Base-by-base conservation (phyloP, 2,113 vertebrate species). In the Neotoma lepida region DNA sequence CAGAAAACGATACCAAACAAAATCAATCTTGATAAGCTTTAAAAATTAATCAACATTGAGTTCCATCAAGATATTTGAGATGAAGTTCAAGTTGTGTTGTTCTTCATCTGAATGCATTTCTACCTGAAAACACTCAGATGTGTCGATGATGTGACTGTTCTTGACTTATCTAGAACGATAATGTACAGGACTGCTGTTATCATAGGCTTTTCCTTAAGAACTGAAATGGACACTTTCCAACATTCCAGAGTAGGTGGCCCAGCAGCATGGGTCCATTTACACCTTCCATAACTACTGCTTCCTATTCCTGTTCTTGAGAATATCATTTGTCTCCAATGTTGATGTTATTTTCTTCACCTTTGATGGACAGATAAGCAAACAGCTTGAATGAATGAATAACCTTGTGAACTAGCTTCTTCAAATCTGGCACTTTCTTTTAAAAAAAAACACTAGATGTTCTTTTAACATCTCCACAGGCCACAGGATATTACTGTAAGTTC, bases 11-110 rank as follows among this genome's bases (percentile, higher is more conserved):
- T 33, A 70, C 35, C 33, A 46, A 93, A 58, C 14, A 87, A 91
- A 96, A 94, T 68, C 82, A 61, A 86, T 90, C 81, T 95, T 95
- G 78, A 39, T 58, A 88, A 93, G 44, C 51, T 96, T 93, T 70
- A 95, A 92, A 95, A 95, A 20, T 58, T n/a, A 64, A 35, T 93
- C 84, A 56, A 66, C 51, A 86, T 64, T 96, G 89, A 88, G 10
- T n/a, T 91, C 68, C 92, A 88, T 54, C 49, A 28, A 86, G 44
- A 15, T 5, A 90, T 78, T 78, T 89, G 44, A 78, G 28, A 91
- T 84, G 26, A 89, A 95, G 41, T 56, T 93, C n/a, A 76, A 92
- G 14, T 46, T 90, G 87, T 70, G 35, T 95, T 74, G 39, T 91
- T 70, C 41, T 95, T 95, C 49, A 63, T 88, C 66, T 56, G 66